Evolutionary conservation across 2,888 invertebrate species (phyloP), one percentile per base, ranked within the genome.

Genomic region (Brachypalpus laphriformis): DNA sequence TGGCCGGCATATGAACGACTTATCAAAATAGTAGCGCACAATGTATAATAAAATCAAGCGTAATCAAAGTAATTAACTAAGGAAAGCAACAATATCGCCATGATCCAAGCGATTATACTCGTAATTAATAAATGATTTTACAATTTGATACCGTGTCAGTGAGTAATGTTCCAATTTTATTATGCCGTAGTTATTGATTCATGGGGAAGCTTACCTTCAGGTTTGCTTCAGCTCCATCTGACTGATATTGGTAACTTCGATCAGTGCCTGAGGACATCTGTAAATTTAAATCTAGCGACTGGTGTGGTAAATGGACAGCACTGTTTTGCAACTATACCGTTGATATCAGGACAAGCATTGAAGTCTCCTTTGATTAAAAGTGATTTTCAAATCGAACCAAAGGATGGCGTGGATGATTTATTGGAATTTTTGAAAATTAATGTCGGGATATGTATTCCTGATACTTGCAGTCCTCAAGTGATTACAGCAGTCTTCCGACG

Each of bases 181-280:
- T 20, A n/a, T 37, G 37, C 88, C 78, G 49, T 51, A 90, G 91
- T 91, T 89, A 25, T 90, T 1, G 91, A 91, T 87, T 88, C 91
- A 4, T 88, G 88, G 42, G 89, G 89, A 8, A 90, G 89, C 87
- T 42, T 89, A 3, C 89, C 90, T 22, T 80, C 89, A 4, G 91
- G 91, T 25, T 45, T 91, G 6, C 65, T 89, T 0, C 77, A 59
- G 16, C 89, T 90, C 6, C 88, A 90, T 68, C 74, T 88, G 20
- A 81, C 82, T 31, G 88, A 89, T 31, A 72, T 89, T 4, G 91
- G 91, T 28, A 88, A 88, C 68, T 91, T 87, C 75, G 90, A 91
- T 87, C 87, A 90, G 66, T 91, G 91, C 71, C 49, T 91, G 8
- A 59, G 65, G 16, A 68, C 45, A 8, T 66, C 76, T 9, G 22